A percentile compares a stretch with the other conserved stretches of the same genome.
phyloP scores from a whole-genome alignment of 2,888 invertebrate species.

The Tortricodes alternella region DNA sequence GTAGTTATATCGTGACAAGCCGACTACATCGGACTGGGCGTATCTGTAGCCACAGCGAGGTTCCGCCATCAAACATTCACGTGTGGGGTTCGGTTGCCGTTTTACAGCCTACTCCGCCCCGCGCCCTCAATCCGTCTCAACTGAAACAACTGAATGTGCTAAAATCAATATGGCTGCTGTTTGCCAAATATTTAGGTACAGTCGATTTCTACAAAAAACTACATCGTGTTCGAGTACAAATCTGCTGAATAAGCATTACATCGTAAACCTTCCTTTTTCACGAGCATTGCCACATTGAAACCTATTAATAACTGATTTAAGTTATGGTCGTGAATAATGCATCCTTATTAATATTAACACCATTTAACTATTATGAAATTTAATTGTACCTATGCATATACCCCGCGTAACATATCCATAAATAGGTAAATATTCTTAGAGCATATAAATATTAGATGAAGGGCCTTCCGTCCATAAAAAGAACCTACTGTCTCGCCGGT shows the following conservation, averaged over 20 bases:
- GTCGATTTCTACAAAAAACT: too few relatives aligned
- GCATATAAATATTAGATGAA: too few relatives aligned
- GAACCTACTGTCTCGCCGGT: background rate
- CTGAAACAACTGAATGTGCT: constrained; percentile 78
- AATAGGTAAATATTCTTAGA: constrained; percentile 3
- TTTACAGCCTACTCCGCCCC: constrained; percentile 60
- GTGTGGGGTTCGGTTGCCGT: constrained; percentile 74
- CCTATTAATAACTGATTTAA: too few relatives aligned
- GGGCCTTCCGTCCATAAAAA: constrained; percentile 7
- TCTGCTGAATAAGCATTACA: too few relatives aligned
- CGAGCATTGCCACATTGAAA: too few relatives aligned
- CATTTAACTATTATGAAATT: too few relatives aligned
- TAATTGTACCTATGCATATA: too few relatives aligned
- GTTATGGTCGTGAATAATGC: too few relatives aligned
- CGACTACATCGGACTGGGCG: constrained; percentile 42
- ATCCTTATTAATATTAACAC: too few relatives aligned
- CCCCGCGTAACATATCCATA: too few relatives aligned
- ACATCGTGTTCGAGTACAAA: too few relatives aligned
- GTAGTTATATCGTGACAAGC: constrained; percentile 8
- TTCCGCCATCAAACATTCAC: constrained; percentile 80
- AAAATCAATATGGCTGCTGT: constrained; percentile 75
- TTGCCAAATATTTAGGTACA: constrained; percentile 52
- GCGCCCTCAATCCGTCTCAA: constrained; percentile 55
- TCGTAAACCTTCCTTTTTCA: too few relatives aligned
- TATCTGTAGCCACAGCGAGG: constrained; percentile 69